phyloP scores from a whole-genome alignment of 2,888 invertebrate species.

The Amblyteles armatorius region DNA sequence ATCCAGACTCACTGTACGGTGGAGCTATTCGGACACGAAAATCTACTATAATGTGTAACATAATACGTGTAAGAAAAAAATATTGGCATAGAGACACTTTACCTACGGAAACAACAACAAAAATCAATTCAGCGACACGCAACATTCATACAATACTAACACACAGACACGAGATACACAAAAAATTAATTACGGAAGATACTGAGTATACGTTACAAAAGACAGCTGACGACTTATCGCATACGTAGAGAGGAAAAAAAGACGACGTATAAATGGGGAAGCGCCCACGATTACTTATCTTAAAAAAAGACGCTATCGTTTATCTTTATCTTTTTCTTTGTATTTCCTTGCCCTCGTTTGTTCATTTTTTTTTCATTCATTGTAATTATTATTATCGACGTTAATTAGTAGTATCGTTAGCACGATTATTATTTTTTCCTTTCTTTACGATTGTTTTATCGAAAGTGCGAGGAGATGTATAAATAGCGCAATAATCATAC shows the following conservation, averaged over 20 bases:
- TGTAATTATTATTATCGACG: conserved; percentile 51
- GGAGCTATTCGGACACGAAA: conserved; percentile 43
- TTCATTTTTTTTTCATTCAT: conserved; percentile 33
- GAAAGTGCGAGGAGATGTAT: conserved; percentile 28
- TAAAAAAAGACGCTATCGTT: conserved; percentile 53
- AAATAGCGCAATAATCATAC: conserved; percentile 52
- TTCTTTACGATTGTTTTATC: conserved; percentile 19
- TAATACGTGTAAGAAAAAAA: conserved; percentile 39
- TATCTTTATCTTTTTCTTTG: conserved; percentile 15
- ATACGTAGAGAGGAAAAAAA: conserved; percentile 62
- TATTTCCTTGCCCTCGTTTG: conserved; percentile 26
- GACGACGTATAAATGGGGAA: conserved; percentile 41
- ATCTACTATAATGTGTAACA: conserved; percentile 49
- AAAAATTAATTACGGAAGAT: conserved; percentile 8
- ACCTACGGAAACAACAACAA: neutral
- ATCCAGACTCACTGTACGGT: conserved; percentile 40
- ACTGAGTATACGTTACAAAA: conserved; percentile 56
- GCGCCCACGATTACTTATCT: conserved; percentile 52
- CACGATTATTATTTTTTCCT: conserved; percentile 1
- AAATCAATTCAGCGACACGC: conserved; percentile 13
- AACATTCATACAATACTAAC: conserved; percentile 23
- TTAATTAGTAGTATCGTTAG: conserved; percentile 44
- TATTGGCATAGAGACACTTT: conserved; percentile 35
- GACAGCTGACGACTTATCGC: conserved; percentile 63
- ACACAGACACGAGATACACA: conserved; percentile 17